phyloP scores from a whole-genome alignment of 2,888 invertebrate genomes.

The Parthenolecanium corni region DNA sequence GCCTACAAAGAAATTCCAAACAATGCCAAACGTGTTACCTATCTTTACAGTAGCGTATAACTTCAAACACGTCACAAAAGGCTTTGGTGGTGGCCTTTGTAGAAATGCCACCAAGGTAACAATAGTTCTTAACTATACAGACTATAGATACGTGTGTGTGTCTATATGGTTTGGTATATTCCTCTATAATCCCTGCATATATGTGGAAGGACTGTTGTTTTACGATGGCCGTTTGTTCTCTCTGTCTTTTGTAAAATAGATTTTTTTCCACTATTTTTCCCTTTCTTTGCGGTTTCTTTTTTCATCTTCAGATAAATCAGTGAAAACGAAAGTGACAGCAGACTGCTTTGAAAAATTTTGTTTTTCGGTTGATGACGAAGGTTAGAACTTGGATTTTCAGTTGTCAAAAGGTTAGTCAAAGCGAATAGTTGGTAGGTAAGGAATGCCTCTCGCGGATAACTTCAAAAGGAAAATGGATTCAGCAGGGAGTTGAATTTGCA shows the following conservation, averaged over 20 bases:
- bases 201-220: not conserved
- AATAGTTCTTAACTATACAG: constrained; percentile 22
- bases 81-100: constrained; percentile 25
- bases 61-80: constrained; percentile 25
- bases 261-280: not conserved
- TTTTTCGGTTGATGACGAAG: too few relatives aligned
- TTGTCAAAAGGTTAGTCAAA: too few relatives aligned
- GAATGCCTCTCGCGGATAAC: too few relatives aligned
- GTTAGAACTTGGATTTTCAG: too few relatives aligned
- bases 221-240: not conserved
- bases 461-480: too few relatives aligned
- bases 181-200: too few relatives aligned
- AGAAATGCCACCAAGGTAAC: constrained; percentile 22
- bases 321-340: too few relatives aligned
- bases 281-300: not conserved
- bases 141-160: constrained; percentile 1
- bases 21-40: constrained; percentile 24
- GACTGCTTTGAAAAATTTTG: too few relatives aligned
- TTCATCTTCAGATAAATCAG: not conserved
- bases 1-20: constrained; percentile 25
- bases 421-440: too few relatives aligned
- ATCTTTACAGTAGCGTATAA: constrained; percentile 22
- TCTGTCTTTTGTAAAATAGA: not conserved
- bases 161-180: too few relatives aligned
- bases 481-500: too few relatives aligned